A percentile compares a stretch with the other conserved stretches of the same genome.
Conservation (phyloP, 2,888 invertebrate species). For the Tenthredo notha region DNA sequence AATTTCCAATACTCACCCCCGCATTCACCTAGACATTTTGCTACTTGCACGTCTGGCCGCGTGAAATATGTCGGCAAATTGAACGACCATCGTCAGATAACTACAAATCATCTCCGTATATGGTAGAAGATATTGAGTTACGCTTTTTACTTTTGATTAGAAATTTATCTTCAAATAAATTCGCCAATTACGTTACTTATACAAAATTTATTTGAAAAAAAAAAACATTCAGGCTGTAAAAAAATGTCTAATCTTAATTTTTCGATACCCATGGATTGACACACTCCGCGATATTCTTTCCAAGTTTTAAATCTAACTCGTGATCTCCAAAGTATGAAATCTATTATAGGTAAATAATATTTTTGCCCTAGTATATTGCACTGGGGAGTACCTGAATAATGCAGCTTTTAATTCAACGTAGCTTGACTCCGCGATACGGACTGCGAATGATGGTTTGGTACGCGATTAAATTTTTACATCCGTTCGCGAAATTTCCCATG, state of each 20-base stretch:
- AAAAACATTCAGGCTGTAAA: neutral
- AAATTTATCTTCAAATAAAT: neutral
- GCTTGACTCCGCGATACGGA: constrained; percentile 39
- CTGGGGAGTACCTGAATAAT: constrained; percentile 66
- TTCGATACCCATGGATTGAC: neutral
- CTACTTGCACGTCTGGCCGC: constrained; percentile 14
- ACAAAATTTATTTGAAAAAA: neutral
- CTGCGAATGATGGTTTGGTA: constrained; percentile 62
- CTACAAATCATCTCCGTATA: neutral
- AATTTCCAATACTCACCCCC: constrained; percentile 22
- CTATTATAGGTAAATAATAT: constrained; percentile 3
- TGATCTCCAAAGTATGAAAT: neutral
- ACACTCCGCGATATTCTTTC: neutral
- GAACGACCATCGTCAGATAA: constrained; percentile 31
- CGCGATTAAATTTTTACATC: constrained; percentile 70
- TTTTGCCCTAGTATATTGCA: constrained; percentile 20
- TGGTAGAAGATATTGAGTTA: neutral
- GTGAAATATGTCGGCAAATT: constrained; percentile 46
- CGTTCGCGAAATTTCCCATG: constrained; percentile 69
- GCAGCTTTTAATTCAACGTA: constrained; percentile 69
- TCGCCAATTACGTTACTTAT: neutral
- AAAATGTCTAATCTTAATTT: neutral
- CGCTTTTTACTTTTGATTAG: neutral
- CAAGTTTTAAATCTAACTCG: neutral
- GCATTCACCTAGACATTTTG: constrained; percentile 6